phyloP scores from a whole-genome alignment of 2,797 vertebrate genomes.

The Hippopotamyrus pictus region DNA sequence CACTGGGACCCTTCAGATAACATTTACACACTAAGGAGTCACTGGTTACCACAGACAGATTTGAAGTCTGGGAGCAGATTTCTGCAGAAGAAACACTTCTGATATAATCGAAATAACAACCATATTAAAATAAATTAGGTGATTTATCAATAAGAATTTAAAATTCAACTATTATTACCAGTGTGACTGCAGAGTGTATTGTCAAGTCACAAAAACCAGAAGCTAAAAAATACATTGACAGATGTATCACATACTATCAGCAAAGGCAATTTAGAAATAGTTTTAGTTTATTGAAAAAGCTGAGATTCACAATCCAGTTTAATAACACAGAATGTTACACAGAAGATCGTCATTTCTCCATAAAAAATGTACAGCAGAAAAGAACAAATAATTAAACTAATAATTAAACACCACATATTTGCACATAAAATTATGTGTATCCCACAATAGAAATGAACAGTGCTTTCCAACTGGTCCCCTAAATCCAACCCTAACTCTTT shows the following conservation, averaged over 20 bases:
- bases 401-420: slow-evolving; percentile 1
- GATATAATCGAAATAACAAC: not conserved
- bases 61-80: not conserved
- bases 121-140: not conserved
- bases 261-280: not conserved
- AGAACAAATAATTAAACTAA: not conserved
- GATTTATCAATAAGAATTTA: not conserved
- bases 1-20: not conserved
- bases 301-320: not conserved
- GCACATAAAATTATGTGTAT: not conserved
- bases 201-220: not conserved
- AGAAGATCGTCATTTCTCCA: not conserved
- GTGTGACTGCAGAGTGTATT: not conserved
- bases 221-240: not conserved
- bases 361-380: not conserved
- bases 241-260: not conserved
- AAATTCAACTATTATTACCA: not conserved
- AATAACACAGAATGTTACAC: not conserved
- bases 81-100: not conserved
- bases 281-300: not conserved
- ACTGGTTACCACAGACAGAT: not conserved
- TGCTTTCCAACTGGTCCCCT: not conserved
- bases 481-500: not conserved
- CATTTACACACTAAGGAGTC: not conserved
- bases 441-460: not conserved